Conservation (phyloP, 2,113 vertebrate genomes). For the Patagioenas fasciata region DNA sequence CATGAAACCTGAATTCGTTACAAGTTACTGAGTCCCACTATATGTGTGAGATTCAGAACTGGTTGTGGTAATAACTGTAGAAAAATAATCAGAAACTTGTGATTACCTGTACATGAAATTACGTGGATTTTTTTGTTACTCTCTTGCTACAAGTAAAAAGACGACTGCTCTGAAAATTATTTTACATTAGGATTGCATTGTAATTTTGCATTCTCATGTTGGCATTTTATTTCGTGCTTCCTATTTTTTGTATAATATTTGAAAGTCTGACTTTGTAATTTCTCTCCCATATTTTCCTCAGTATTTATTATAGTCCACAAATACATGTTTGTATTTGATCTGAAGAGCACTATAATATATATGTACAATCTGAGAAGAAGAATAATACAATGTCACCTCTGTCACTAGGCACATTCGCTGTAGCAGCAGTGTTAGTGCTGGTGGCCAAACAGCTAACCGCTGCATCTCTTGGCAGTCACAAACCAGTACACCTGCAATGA, state of each 20-base stretch:
- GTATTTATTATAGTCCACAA: not conserved
- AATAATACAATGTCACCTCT: not conserved
- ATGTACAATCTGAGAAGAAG: not conserved
- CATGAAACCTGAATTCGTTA: not conserved
- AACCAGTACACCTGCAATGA: not conserved
- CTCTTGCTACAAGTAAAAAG: not conserved
- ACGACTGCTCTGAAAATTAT: not conserved
- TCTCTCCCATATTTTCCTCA: not conserved
- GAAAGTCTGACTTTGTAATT: not conserved
- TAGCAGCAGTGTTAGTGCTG: not conserved
- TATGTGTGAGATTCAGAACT: not conserved
- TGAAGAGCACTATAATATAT: not conserved
- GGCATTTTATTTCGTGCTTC: not conserved
- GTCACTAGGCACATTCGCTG: fast-evolving
- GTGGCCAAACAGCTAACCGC: not conserved
- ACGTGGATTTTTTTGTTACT: not conserved
- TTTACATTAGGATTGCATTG: not conserved
- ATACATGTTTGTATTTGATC: not conserved
- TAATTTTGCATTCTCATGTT: not conserved
- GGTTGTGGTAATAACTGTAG: not conserved
- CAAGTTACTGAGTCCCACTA: not conserved
- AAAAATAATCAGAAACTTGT: not conserved
- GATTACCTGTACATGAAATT: not conserved
- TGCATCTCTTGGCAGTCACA: not conserved
- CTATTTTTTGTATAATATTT: not conserved